Conservation (phyloP, 2,888 invertebrate species). For the Diaperis boleti region DNA sequence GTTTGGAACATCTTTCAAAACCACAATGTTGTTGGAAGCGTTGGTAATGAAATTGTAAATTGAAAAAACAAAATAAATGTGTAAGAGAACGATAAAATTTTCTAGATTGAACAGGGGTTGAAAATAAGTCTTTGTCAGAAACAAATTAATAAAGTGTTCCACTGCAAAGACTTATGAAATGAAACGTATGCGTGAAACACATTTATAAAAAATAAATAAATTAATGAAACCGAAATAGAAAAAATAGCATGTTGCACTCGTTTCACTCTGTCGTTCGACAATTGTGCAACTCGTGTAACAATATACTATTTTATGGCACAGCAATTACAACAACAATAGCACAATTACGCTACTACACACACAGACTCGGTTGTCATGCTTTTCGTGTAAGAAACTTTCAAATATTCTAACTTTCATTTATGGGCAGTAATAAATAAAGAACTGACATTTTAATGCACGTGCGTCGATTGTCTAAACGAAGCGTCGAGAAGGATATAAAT, state of each 20-base stretch:
- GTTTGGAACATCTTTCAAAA: not conserved
- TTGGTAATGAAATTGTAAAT: not conserved
- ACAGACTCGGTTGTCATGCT: too few relatives aligned
- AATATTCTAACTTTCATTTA: not conserved
- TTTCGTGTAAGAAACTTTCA: not conserved
- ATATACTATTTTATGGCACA: too few relatives aligned
- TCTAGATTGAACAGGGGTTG: too few relatives aligned
- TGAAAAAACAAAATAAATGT: too few relatives aligned
- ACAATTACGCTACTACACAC: too few relatives aligned
- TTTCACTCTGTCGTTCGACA: not conserved
- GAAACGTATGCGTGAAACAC: too few relatives aligned
- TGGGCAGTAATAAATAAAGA: not conserved
- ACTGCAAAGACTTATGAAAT: not conserved
- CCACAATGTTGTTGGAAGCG: not conserved
- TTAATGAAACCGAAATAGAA: not conserved
- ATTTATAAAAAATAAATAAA: not conserved
- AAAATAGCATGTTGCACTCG: too few relatives aligned
- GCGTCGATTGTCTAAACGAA: conserved; percentile 6
- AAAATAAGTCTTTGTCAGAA: too few relatives aligned
- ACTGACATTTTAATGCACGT: conserved; percentile 6
- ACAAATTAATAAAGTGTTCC: too few relatives aligned
- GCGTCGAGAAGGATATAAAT: not conserved
- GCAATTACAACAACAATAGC: too few relatives aligned
- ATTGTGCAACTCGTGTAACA: not conserved
- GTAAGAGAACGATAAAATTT: too few relatives aligned